These are phyloP conservation scores for Sinohyriopsis cumingii DNA, from an alignment of 2,888 invertebrate species.

Conservation along the genomic window DNA sequence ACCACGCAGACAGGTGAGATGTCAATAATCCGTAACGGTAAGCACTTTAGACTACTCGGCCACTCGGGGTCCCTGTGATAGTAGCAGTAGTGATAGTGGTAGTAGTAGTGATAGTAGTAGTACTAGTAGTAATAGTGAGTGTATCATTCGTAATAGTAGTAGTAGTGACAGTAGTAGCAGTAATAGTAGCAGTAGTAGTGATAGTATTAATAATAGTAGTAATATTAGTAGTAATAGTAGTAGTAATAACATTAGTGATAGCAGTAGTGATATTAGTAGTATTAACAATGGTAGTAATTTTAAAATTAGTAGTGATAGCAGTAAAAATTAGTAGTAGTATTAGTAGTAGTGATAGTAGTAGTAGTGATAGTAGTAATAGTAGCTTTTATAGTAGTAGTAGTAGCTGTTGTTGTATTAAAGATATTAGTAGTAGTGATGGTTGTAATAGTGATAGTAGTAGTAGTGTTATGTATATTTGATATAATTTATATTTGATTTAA, in stretches of 20 bases:
- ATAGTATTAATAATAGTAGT: slow-evolving; percentile 18
- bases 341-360: slow-evolving; percentile 17
- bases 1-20: no score
- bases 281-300: slow-evolving; percentile 10
- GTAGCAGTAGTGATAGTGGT: slow-evolving; percentile 15
- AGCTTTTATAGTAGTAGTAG: slow-evolving; percentile 9
- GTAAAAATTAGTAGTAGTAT: no score
- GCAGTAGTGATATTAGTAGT: not conserved
- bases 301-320: slow-evolving; percentile 16
- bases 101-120: slow-evolving; percentile 4
- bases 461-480: no score
- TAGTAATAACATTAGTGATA: slow-evolving; percentile 5
- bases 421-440: slow-evolving; percentile 18
- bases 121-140: not conserved
- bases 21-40: no score
- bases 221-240: slow-evolving; percentile 12
- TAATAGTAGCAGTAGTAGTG: slow-evolving; percentile 16
- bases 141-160: slow-evolving; percentile 1
- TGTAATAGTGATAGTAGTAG: slow-evolving; percentile 25
- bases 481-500: no score
- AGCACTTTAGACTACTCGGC: no score
- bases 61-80: no score
- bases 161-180: slow-evolving; percentile 11
- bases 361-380: slow-evolving; percentile 14
- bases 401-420: slow-evolving; percentile 8